phyloP scores from a whole-genome alignment of 2,113 vertebrate species.

The Monarcha castaneiventris region DNA sequence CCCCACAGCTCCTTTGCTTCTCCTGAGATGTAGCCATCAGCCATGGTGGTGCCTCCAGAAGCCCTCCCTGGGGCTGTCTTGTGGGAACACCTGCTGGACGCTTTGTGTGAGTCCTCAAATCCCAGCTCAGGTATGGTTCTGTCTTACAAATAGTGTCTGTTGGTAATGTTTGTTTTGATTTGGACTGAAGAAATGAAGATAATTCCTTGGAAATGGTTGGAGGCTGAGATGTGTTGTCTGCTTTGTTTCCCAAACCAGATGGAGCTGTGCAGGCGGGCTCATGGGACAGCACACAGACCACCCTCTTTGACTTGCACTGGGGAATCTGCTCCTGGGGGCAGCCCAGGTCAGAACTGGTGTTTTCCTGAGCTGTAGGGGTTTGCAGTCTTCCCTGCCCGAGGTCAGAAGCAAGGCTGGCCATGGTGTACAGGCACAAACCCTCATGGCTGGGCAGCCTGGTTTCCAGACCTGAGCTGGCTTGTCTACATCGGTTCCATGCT shows the following conservation, averaged over 20 bases:
- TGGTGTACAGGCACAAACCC: background rate
- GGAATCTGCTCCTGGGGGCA: background rate
- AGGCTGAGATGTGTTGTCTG: background rate
- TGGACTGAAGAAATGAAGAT: background rate
- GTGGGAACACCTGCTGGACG: background rate
- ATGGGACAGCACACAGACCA: accelerated
- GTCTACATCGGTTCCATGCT: background rate
- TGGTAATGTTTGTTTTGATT: background rate
- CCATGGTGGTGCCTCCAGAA: background rate
- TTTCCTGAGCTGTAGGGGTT: background rate
- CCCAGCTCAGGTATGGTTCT: background rate
- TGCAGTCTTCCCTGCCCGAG: background rate
- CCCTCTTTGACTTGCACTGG: accelerated
- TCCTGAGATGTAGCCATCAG: background rate
- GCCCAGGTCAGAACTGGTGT: background rate
- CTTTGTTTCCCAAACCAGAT: background rate
- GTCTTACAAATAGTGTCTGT: accelerated
- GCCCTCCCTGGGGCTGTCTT: background rate
- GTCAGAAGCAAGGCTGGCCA: background rate
- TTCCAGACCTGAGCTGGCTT: background rate
- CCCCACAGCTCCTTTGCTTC: background rate
- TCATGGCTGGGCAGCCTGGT: background rate
- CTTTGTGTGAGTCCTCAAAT: background rate
- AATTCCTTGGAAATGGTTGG: background rate
- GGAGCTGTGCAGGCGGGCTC: background rate